phyloP scores from a whole-genome alignment of 2,797 vertebrate species.

The Poecile montanus region DNA sequence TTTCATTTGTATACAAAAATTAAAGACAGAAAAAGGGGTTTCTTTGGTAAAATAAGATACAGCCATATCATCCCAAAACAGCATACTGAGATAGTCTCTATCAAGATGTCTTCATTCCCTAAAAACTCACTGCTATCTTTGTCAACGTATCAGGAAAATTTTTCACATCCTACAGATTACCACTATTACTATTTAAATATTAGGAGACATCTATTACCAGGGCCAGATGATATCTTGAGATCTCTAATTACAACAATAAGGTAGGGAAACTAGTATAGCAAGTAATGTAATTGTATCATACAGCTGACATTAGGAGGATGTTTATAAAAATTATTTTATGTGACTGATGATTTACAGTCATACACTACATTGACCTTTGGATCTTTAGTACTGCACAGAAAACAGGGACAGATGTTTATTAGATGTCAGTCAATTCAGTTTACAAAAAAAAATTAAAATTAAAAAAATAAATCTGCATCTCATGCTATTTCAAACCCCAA shows the following conservation, averaged over 20 bases:
- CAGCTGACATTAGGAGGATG: background rate
- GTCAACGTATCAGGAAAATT: background rate
- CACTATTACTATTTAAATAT: background rate
- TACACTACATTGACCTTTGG: background rate
- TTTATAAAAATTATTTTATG: background rate
- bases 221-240: background rate
- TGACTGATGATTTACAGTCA: background rate
- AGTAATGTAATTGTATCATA: background rate
- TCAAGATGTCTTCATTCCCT: background rate
- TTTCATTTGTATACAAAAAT: background rate
- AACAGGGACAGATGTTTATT: background rate
- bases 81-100: background rate
- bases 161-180: background rate
- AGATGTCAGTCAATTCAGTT: background rate
- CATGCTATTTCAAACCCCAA: background rate
- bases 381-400: background rate
- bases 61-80: background rate
- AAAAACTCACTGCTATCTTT: background rate
- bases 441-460: rapidly evolving
- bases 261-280: background rate
- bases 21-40: background rate
- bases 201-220: background rate
- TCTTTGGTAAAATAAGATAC: background rate
- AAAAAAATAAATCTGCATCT: background rate
- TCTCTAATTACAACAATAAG: background rate